Evolutionary conservation across 2,888 invertebrate genomes (phyloP), one percentile per base, ranked within the genome.

Genomic region (Nymphalis polychloros): DNA sequence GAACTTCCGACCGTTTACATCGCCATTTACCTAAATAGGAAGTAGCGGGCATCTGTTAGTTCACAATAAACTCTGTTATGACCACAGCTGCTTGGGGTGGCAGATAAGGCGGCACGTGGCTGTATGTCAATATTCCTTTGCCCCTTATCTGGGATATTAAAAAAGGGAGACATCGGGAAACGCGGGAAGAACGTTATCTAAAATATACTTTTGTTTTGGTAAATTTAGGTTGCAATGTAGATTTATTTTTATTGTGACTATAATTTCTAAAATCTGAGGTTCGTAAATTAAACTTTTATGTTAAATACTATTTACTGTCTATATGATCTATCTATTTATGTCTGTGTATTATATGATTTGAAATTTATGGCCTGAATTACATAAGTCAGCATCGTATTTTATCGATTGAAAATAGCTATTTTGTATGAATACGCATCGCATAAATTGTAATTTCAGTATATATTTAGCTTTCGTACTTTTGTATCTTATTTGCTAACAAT

Each of bases 91-190:
- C 76, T 72, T 61, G 75, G 77, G 74, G 75, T 70, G 68, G 64
- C 68, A 74, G 81, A 83, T 83, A 82, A 81, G 71, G 68, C 27
- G 63, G 71, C 81, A 75, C 74, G 73, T 75, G 74, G 73, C 73
- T 68, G 67, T 64, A 65, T 73, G 74, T 73, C 72, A 75, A 73
- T 75, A 75, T 67, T 71, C 70, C 71, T 68, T 72, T 65, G 71
- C 70, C 69, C 65, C 69, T 73, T 74, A 74, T 74, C 74, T 50
- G 59, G 67, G 67, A 74, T 74, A 69, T 72, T 68, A 70, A 70
- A 67, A 65, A 68, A 48, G 62, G 64, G 59, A 63, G 55, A 23
- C 57, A 20, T 62, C 49, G 66, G 59, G 20, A 60, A 55, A 31
- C 50, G 64, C 68, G 68, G 64, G 68, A 68, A 59, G 48, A 59